These are phyloP conservation scores for Burhinus oedicnemus DNA, from an alignment of 2,113 vertebrate species.

Conservation along the genomic window DNA sequence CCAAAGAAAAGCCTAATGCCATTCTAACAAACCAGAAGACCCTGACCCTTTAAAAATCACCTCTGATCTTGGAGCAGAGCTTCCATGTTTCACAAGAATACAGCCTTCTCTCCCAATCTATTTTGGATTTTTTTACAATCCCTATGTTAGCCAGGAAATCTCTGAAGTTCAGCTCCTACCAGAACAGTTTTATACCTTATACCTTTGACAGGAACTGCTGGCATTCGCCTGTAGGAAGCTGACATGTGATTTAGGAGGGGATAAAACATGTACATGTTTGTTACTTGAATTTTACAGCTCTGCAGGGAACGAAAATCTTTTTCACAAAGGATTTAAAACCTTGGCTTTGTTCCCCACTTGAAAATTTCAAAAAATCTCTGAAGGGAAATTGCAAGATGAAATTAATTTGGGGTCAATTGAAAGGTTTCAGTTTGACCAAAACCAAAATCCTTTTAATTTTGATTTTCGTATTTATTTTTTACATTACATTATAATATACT, in stretches of 20 bases:
- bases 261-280: constrained; percentile 64
- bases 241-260: constrained; percentile 61
- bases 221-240: constrained; percentile 49
- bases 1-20: not conserved
- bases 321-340: constrained; percentile 56
- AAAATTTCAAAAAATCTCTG: constrained; percentile 61
- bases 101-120: constrained; percentile 26
- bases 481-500: not conserved
- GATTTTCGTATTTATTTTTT: constrained; percentile 15
- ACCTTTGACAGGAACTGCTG: constrained; percentile 61
- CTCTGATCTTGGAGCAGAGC: constrained; percentile 32
- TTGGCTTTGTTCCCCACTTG: constrained; percentile 36
- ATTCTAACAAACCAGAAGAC: constrained; percentile 25
- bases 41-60: constrained; percentile 43
- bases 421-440: constrained; percentile 38
- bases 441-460: constrained; percentile 55
- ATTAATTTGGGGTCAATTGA: constrained; percentile 50
- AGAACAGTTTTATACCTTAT: constrained; percentile 55
- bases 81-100: constrained; percentile 50
- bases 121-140: constrained; percentile 56
- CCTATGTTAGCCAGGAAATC: constrained; percentile 54
- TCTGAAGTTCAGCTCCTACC: constrained; percentile 54
- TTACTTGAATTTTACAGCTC: constrained; percentile 66
- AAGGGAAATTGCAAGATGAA: constrained; percentile 34
- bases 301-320: constrained; percentile 42